phyloP scores from a whole-genome alignment of 2,797 vertebrate species.

The Sebastolobus alascanus region DNA sequence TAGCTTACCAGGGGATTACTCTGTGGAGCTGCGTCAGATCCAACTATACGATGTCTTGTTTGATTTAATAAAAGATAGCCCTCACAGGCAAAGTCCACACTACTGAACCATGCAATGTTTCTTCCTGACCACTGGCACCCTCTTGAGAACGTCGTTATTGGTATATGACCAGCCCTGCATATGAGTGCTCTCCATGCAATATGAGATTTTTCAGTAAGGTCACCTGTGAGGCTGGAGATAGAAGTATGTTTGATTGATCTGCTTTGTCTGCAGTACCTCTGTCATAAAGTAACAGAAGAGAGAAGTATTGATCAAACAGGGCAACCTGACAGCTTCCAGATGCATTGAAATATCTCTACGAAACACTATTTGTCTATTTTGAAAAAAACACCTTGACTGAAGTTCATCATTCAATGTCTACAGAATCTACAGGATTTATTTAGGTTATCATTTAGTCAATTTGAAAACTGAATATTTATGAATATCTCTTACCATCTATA shows the following conservation, averaged over 20 bases:
- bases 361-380: background rate
- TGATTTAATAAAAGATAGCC: conserved; percentile 67
- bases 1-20: conserved; percentile 52
- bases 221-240: background rate
- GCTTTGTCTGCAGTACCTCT: conserved; percentile 10
- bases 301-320: conserved; percentile 29
- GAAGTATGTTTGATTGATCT: conserved; percentile 49
- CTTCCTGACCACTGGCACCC: conserved; percentile 11
- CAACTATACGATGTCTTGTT: conserved; percentile 43
- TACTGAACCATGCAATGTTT: conserved; percentile 1
- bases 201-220: conserved; percentile 1
- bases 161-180: background rate
- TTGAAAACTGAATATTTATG: background rate
- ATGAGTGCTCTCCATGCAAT: conserved; percentile 10
- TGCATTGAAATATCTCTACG: conserved; percentile 14
- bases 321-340: conserved; percentile 4
- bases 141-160: conserved; percentile 37
- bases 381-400: background rate
- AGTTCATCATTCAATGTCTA: conserved; percentile 14
- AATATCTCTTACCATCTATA: background rate
- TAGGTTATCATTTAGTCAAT: background rate
- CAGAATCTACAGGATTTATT: background rate
- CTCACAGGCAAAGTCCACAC: conserved; percentile 26
- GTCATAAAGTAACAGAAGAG: conserved; percentile 1
- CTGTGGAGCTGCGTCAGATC: conserved; percentile 17